Evolutionary conservation across 2,888 invertebrate genomes (phyloP).

Genomic region (Podabrus alpinus): DNA sequence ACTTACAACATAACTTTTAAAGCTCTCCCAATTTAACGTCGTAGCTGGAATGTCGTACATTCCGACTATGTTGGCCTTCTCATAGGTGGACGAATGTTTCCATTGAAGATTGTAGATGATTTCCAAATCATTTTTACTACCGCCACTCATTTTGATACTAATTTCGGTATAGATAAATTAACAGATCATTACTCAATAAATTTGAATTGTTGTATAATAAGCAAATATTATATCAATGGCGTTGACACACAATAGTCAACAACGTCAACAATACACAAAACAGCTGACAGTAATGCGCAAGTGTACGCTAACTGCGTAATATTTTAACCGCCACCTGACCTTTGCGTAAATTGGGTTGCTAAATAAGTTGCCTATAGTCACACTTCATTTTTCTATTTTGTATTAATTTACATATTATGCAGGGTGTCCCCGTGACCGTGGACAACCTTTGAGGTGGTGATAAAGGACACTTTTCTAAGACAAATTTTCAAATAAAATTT

Average conservation of each 20-base stretch:
- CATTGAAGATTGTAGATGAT: slow-evolving; percentile 55
- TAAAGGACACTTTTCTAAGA: no score
- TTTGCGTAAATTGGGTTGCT: not conserved
- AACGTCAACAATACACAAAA: slow-evolving; percentile 1
- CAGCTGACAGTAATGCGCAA: slow-evolving; percentile 1
- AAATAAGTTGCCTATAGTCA: not conserved
- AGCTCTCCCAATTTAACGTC: slow-evolving; percentile 53
- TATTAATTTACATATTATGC: no score
- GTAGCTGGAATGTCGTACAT: slow-evolving; percentile 55
- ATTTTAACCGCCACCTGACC: not conserved
- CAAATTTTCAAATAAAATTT: no score
- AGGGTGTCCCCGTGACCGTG: no score
- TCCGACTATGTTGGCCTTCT: slow-evolving; percentile 52
- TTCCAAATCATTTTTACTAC: slow-evolving; percentile 47
- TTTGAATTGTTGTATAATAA: not conserved
- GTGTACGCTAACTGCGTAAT: not conserved
- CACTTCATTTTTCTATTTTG: no score
- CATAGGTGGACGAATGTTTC: slow-evolving; percentile 50
- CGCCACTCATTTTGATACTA: slow-evolving; percentile 36
- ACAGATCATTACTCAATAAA: not conserved
- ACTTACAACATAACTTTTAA: slow-evolving; percentile 56
- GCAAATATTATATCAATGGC: not conserved
- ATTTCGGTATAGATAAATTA: not conserved
- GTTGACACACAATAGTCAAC: not conserved
- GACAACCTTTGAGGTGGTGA: no score